Percentiles rank a stretch among this genome's conserved stretches.
Conservation (phyloP, 2,797 vertebrate genomes). For the Liasis olivaceus region DNA sequence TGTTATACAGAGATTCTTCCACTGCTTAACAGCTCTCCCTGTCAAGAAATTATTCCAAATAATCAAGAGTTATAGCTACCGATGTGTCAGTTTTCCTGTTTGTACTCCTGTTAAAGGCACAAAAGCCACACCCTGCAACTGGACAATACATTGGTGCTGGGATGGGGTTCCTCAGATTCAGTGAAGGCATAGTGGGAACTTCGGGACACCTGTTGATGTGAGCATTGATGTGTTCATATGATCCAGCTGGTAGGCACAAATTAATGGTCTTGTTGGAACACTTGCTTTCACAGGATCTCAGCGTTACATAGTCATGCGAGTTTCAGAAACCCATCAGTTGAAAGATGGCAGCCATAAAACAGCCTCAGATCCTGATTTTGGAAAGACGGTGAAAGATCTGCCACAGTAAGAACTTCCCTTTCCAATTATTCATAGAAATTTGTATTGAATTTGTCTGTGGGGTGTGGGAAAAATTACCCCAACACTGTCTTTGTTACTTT, state of each 20-base stretch:
- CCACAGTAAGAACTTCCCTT: constrained; percentile 78
- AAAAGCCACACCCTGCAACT: background rate
- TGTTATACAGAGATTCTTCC: no score
- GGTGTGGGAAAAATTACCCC: background rate
- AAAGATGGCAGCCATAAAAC: constrained; percentile 80
- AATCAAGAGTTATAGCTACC: background rate
- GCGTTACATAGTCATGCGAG: constrained; percentile 81
- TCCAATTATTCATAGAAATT: background rate
- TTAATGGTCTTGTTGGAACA: background rate
- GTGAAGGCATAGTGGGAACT: background rate
- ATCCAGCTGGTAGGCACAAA: no score
- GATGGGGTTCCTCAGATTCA: background rate
- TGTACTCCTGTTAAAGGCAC: background rate
- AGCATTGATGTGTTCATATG: background rate
- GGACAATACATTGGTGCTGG: background rate
- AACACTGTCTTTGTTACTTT: background rate
- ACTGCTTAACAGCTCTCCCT: no score
- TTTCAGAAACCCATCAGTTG: constrained; percentile 87
- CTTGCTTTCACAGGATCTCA: constrained; percentile 80
- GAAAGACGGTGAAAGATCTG: constrained; percentile 90
- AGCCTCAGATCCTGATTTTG: constrained; percentile 83
- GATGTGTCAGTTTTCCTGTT: background rate
- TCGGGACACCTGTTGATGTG: background rate
- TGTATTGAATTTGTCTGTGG: background rate
- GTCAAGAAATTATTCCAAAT: no score